Base-by-base conservation (phyloP, 2,113 vertebrate genomes). In the Eclectus roratus region DNA sequence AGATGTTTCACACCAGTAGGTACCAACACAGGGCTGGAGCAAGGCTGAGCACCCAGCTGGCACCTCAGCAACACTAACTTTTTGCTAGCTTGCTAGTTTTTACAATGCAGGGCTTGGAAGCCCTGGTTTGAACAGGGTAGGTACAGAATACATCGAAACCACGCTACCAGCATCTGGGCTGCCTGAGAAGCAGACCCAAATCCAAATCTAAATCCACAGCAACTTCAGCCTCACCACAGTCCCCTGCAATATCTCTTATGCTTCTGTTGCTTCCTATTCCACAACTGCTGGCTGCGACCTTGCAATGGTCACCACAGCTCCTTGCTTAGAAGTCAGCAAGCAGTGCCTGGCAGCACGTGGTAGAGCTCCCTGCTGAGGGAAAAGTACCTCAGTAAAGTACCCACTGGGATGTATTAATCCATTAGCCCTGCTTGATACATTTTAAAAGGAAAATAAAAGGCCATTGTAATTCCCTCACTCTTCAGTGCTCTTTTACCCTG, bases 31-130 rank as follows among this genome's bases (percentile, higher is more conserved):
- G 55, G 50, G 80, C 73, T 86, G 72, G 23, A 24, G 16, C 64
- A 53, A 49, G 53, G 55, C 87, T 89, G 61, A 76, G 52, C 37
- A 37, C 72, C 41, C 27, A 24, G 15, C 63, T 41, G 37, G 35
- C n/a, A 63, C 6, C n/a, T 31, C 1, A 5, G 16, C 35, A 28
- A 7, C 0, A 13, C 37, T 85, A 31, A 2, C 0, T 31, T 52
- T 44, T 35, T 23, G 0, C 21, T 41, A 21, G 7, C 39, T 35
- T 50, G 35, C 15, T 74, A 15, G 0, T 37, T 85, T 49, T 23
- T 12, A 12, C 60, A 13, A 0, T 0, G 0, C 44, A 5, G 17
- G 29, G 17, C 52, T 77, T 71, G 6, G 1, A 46, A 58, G 14
- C 17, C 13, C n/a, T 9, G 17, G 2, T 9, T 60, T 41, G 28